Percentiles rank a stretch among this genome's conserved stretches.
phyloP scores from a whole-genome alignment of 2,888 invertebrate species.

The Octonoba sinensis region DNA sequence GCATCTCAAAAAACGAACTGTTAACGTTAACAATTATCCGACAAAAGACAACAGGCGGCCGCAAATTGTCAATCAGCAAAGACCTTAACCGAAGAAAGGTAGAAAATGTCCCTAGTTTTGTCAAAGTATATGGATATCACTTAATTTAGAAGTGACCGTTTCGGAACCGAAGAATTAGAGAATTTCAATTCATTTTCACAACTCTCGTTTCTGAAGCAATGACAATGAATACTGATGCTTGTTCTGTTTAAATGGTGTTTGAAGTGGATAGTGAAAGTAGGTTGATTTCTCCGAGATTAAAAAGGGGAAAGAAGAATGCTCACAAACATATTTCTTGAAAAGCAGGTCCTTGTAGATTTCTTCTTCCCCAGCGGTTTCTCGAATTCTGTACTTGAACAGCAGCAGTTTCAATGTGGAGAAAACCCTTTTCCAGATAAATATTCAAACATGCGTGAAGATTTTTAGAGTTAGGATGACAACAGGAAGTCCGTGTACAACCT shows the following conservation, averaged over 20 bases:
- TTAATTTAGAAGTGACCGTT: too few species aligned
- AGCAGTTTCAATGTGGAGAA: conserved; percentile 66
- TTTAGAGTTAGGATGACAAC: conserved; percentile 64
- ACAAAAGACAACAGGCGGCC: too few species aligned
- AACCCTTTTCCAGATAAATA: conserved; percentile 68
- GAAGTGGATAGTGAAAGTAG: neutral
- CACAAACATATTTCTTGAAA: conserved; percentile 35
- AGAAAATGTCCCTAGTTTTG: too few species aligned
- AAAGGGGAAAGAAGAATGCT: neutral
- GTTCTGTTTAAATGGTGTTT: neutral
- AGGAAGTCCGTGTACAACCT: neutral
- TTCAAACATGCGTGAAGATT: conserved; percentile 67
- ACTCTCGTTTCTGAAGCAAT: too few species aligned
- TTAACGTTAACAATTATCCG: too few species aligned
- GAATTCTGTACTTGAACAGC: conserved; percentile 48
- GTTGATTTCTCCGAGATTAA: neutral
- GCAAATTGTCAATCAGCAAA: too few species aligned
- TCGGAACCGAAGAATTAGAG: too few species aligned
- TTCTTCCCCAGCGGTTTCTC: neutral
- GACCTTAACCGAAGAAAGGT: too few species aligned
- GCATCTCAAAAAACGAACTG: too few species aligned
- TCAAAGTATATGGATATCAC: too few species aligned
- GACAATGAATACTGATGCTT: too few species aligned
- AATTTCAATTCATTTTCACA: too few species aligned
- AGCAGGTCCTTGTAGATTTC: conserved; percentile 37